Base-by-base conservation (phyloP, 2,888 invertebrate species). In the Pyrrhia umbra region DNA sequence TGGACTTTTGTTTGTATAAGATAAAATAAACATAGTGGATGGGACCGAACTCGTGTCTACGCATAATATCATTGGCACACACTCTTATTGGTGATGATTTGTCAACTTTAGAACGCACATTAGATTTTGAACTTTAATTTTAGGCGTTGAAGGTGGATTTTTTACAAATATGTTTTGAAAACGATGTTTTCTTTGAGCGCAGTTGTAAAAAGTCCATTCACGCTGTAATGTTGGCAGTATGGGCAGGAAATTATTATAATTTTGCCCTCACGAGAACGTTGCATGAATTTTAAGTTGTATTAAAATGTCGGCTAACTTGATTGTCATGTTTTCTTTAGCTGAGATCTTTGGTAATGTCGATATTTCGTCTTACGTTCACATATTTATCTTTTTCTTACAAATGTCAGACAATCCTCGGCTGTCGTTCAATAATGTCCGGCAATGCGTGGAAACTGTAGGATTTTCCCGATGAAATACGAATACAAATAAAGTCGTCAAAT, bases 1-100 rank as follows among this genome's bases (percentile, higher is more conserved):
- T 74, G 6, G 59, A 58, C 45, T 70, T 74, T 73, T 61, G 68
- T 68, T 63, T 70, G 69, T 60, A 56, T 55, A 60, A 15, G 42
- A 21, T 21, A 46, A 58, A 65, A 68, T 56, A 81, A 81, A 81
- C 66, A 79, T 46, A 34, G 68, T 82, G 83, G 85, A 80, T 84
- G 85, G 79, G 79, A 80, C 79, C 77, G 81, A 78, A 86, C 88
- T 90, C 93, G 92, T 94, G 94, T 90, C 92, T 88, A 86, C 88
- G 94, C 94, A 94, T 94, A 94, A 93, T 93, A 90, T 93, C 90
- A 90, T 91, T 87, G 88, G 88, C 90, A 90, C 84, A 90, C 89
- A 90, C 88, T 88, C 63, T 85, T 86, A 87, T 85, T 84, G 86
- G 84, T 86, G 92, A 92, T 94, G 93, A 92, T 92, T 89, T 93